phyloP scores from a whole-genome alignment of 2,797 vertebrate species.

The Vipera ursinii region DNA sequence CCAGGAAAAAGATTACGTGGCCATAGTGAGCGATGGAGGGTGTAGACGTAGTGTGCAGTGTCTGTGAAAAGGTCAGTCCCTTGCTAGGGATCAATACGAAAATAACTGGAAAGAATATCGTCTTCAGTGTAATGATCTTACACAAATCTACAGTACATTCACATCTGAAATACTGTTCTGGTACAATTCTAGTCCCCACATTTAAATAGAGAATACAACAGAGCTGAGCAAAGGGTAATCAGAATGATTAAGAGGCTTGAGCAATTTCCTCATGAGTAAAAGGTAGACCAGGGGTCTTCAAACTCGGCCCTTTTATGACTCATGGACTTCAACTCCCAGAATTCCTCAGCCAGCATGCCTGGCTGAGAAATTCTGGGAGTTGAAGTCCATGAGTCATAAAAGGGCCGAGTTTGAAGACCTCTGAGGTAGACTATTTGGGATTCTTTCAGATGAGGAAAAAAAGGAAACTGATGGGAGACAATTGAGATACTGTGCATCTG shows the following conservation, averaged over 20 bases:
- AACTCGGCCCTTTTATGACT: too few relatives aligned
- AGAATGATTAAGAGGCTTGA: neutral
- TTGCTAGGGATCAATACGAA: neutral
- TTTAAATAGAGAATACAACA: neutral
- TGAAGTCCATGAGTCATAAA: too few relatives aligned
- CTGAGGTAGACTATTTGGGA: neutral
- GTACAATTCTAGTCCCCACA: neutral
- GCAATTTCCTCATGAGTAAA: neutral
- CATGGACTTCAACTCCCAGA: too few relatives aligned
- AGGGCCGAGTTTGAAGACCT: too few relatives aligned
- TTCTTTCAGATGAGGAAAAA: neutral
- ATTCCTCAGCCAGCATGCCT: too few relatives aligned
- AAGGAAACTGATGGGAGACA: neutral
- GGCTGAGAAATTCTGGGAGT: too few relatives aligned
- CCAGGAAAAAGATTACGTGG: neutral
- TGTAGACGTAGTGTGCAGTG: neutral
- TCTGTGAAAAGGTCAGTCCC: neutral
- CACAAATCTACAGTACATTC: neutral
- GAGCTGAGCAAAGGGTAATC: neutral
- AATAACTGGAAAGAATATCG: neutral
- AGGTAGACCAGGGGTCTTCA: too few relatives aligned
- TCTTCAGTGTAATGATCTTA: neutral
- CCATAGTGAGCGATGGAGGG: neutral
- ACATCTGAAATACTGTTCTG: neutral
- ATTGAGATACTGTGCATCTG: neutral